phyloP scores from a whole-genome alignment of 2,113 vertebrate species.

The Marmota monax region DNA sequence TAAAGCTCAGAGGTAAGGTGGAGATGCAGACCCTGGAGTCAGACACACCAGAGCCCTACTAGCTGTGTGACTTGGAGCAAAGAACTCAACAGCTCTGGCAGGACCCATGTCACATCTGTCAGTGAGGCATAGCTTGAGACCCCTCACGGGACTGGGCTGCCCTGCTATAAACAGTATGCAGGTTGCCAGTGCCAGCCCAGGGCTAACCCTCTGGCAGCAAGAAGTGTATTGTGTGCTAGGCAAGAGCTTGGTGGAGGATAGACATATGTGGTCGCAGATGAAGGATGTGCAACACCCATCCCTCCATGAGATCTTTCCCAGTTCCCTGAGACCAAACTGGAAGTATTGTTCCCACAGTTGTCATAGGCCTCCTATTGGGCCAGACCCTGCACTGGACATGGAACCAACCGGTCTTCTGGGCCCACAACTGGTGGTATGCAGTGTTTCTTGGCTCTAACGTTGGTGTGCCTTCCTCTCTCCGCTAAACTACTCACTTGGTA shows the following conservation, averaged over 20 bases:
- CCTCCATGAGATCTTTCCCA: not conserved
- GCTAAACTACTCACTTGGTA: not conserved
- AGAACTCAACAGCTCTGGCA: not conserved
- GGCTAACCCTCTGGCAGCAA: not conserved
- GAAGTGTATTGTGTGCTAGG: not conserved
- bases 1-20: not conserved
- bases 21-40: not conserved
- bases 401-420: not conserved
- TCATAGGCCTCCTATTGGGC: too few species aligned
- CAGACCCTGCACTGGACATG: not conserved
- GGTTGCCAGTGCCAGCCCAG: not conserved
- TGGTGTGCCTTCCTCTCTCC: not conserved
- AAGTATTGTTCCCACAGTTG: not conserved
- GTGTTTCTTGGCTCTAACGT: not conserved
- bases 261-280: not conserved
- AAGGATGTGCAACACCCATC: not conserved
- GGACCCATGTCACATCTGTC: not conserved
- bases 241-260: too few species aligned
- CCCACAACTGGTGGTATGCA: not conserved
- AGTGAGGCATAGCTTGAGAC: not conserved
- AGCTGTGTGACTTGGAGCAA: not conserved
- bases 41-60: not conserved
- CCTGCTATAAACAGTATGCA: rapidly evolving
- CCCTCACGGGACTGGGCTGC: not conserved
- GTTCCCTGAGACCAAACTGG: not conserved